Conservation (phyloP, 2,113 vertebrate genomes). For the Chaenogobius annularis region DNA sequence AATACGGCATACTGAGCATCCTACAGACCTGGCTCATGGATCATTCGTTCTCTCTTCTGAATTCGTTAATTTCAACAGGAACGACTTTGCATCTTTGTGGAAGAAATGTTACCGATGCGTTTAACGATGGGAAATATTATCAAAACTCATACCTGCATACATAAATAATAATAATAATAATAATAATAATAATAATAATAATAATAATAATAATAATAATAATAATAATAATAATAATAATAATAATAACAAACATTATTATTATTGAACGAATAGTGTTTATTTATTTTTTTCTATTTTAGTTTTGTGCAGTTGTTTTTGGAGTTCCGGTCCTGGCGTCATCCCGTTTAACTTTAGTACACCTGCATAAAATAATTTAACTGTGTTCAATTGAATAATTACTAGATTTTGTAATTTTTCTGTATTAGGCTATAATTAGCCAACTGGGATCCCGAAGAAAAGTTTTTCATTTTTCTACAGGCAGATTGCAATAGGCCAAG, state of each 20-base stretch:
- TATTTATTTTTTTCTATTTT: background rate
- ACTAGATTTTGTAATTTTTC: no score
- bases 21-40: background rate
- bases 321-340: background rate
- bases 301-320: background rate
- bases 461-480: background rate
- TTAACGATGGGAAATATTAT: no score
- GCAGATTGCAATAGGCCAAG: background rate
- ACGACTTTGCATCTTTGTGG: constrained; percentile 11
- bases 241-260: constrained; percentile 4
- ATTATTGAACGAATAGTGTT: background rate
- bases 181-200: no score
- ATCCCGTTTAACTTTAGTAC: background rate
- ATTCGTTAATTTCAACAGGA: constrained; percentile 36
- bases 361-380: background rate
- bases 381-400: background rate
- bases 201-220: no score
- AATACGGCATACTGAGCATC: no score
- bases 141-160: no score
- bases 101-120: no score
- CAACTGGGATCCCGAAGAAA: background rate
- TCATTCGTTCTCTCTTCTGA: constrained; percentile 42
- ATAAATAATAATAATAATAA: no score
- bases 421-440: background rate
- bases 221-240: no score